These are phyloP conservation scores for Podiceps cristatus DNA, from an alignment of 2,113 vertebrate genomes.

Conservation along the genomic window DNA sequence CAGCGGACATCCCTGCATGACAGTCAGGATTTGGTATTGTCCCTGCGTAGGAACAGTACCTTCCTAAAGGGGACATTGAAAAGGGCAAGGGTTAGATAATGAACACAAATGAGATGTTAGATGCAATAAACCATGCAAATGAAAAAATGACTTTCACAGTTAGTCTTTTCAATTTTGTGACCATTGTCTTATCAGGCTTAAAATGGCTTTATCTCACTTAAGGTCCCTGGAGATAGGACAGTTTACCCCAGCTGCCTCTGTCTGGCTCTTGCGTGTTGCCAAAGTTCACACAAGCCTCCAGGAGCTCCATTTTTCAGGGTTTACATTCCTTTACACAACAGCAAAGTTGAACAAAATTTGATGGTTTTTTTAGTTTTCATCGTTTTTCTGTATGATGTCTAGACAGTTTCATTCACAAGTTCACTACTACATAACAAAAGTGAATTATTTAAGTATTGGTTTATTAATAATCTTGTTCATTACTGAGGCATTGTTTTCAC, in stretches of 20 bases:
- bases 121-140: conserved; percentile 50
- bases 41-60: not conserved
- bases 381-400: not conserved
- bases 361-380: not conserved
- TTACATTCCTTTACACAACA: conserved; percentile 62
- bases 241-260: not conserved
- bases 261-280: not conserved
- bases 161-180: conserved; percentile 11
- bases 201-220: not conserved
- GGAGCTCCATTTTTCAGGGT: conserved; percentile 58
- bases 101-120: conserved; percentile 31
- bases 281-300: not conserved
- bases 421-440: not conserved
- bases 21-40: not conserved
- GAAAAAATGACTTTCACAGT: not conserved
- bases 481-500: not conserved
- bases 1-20: not conserved
- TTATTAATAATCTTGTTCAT: conserved; percentile 58
- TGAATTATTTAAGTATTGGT: not conserved
- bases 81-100: not conserved
- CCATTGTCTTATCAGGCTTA: not conserved
- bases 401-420: not conserved
- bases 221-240: not conserved
- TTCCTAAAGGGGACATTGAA: not conserved
- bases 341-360: not conserved